These are phyloP conservation scores for Spatula clypeata DNA, from an alignment of 2,797 vertebrate species.

Conservation along the genomic window DNA sequence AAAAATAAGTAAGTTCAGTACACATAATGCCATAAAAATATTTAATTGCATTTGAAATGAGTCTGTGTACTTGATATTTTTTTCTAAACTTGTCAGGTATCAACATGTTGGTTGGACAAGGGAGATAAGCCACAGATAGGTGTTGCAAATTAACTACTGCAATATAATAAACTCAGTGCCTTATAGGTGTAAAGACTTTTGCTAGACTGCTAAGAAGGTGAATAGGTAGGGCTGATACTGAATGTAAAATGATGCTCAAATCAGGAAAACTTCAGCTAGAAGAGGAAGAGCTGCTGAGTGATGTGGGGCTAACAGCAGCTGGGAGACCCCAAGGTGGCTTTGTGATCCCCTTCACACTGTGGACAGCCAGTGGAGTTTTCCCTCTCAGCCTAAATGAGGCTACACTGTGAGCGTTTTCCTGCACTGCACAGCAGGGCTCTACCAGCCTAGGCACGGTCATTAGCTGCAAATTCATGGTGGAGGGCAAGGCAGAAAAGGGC, in stretches of 20 bases:
- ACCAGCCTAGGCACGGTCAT: not conserved
- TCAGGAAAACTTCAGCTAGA: not conserved
- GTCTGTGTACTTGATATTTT: not conserved
- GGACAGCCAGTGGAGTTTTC: rapidly evolving
- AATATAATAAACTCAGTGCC: not conserved
- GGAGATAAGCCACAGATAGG: not conserved
- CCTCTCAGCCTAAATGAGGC: rapidly evolving
- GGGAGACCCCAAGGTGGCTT: no score
- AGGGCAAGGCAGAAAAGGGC: not conserved
- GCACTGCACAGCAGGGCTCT: rapidly evolving
- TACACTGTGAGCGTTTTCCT: not conserved
- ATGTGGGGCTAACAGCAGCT: rapidly evolving
- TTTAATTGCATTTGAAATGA: not conserved
- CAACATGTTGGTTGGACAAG: not conserved
- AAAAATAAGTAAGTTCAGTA: not conserved
- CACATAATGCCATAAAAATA: not conserved
- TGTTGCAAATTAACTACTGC: not conserved
- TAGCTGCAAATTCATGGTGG: not conserved
- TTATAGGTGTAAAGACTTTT: not conserved
- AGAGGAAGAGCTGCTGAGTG: not conserved
- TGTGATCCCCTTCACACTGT: not conserved
- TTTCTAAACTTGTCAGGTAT: not conserved
- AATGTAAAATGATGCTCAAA: not conserved
- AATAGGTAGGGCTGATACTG: not conserved
- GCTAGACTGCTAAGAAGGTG: not conserved